phyloP scores from a whole-genome alignment of 2,888 invertebrate species.

The Agrilus biguttatus region DNA sequence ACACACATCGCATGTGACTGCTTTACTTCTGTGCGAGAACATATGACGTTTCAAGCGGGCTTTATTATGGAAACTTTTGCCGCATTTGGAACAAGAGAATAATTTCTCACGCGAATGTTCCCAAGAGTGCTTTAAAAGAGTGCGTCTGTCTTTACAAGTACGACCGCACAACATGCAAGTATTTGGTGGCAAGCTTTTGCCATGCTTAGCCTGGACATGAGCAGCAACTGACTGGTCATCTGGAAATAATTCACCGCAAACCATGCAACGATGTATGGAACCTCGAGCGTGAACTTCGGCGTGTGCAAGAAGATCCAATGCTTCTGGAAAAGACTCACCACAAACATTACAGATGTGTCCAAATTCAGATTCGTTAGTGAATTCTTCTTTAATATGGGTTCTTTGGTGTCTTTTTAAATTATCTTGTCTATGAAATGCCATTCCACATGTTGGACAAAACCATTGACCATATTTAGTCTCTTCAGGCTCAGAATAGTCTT shows the following conservation, averaged over 20 bases:
- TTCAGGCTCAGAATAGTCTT: slow-evolving; percentile 37
- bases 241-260: slow-evolving; percentile 48
- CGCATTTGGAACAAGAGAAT: slow-evolving; percentile 50
- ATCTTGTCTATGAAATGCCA: slow-evolving; percentile 65
- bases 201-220: slow-evolving; percentile 45
- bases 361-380: slow-evolving; percentile 5
- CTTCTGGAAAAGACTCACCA: slow-evolving; percentile 63
- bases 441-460: slow-evolving; percentile 62
- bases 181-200: slow-evolving; percentile 45
- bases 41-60: slow-evolving; percentile 51
- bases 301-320: slow-evolving; percentile 61
- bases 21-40: slow-evolving; percentile 55
- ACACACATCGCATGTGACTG: slow-evolving; percentile 53
- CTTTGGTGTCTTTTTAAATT: slow-evolving; percentile 51
- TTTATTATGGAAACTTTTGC: slow-evolving; percentile 57
- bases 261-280: slow-evolving; percentile 42
- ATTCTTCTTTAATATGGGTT: slow-evolving; percentile 29
- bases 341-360: slow-evolving; percentile 66
- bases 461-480: slow-evolving; percentile 43
- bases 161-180: slow-evolving; percentile 53
- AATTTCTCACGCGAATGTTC: slow-evolving; percentile 49
- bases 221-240: slow-evolving; percentile 48
- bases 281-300: slow-evolving; percentile 62
- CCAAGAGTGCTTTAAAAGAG: slow-evolving; percentile 53
- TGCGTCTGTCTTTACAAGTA: slow-evolving; percentile 51